A percentile compares a stretch with the other conserved stretches of the same genome.
phyloP scores from a whole-genome alignment of 64 coral and sea anemone genomes.

The Orbicella faveolata region DNA sequence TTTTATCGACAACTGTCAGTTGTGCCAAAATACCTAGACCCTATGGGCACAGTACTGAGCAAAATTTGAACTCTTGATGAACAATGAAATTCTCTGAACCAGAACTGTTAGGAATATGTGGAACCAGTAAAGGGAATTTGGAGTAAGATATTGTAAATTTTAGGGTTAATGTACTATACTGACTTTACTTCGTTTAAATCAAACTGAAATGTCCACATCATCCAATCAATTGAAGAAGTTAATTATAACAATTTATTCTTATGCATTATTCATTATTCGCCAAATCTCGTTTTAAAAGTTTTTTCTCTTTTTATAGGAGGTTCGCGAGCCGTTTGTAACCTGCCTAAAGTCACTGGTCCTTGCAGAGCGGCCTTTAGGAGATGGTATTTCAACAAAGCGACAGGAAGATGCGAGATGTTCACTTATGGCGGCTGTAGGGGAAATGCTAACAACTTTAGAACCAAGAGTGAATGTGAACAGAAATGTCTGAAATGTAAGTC shows the following conservation, averaged over 20 bases:
- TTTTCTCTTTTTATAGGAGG: background rate
- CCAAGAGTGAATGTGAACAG: constrained; percentile 26
- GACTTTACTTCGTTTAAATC: background rate
- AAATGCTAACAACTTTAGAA: constrained; percentile 56
- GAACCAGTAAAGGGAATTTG: too few species aligned
- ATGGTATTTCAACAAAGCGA: constrained; percentile 43
- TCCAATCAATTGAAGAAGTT: too few species aligned
- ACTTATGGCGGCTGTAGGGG: constrained; percentile 59
- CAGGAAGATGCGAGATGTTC: constrained; percentile 32
- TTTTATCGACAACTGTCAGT: too few species aligned
- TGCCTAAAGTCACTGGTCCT: constrained; percentile 46
- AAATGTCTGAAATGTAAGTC: constrained; percentile 22
- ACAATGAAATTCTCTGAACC: too few species aligned
- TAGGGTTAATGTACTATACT: background rate
- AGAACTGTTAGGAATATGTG: too few species aligned
- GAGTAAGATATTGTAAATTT: background rate
- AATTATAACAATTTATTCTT: too few species aligned
- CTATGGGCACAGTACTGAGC: too few species aligned
- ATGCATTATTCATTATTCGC: too few species aligned
- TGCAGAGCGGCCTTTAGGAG: constrained; percentile 45
- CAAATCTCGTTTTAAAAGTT: too few species aligned
- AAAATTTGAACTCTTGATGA: too few species aligned
- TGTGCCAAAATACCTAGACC: too few species aligned
- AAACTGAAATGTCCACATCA: too few species aligned
- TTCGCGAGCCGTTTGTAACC: constrained; percentile 1